These are phyloP conservation scores for Encarsia formosa DNA, from an alignment of 2,888 invertebrate genomes.

Conservation along the genomic window DNA sequence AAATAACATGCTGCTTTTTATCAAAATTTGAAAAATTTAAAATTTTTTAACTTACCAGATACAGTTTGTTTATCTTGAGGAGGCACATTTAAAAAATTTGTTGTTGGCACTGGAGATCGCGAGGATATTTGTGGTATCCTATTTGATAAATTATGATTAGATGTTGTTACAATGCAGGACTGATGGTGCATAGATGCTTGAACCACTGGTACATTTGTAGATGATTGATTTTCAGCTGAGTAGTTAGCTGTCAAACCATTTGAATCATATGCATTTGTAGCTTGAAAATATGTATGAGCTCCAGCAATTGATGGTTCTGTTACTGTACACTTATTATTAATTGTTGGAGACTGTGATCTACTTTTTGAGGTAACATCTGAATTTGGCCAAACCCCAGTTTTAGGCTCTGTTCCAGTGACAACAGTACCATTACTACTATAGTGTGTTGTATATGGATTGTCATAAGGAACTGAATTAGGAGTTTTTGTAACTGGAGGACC, in stretches of 20 bases:
- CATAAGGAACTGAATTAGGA: constrained; percentile 54
- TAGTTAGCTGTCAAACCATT: constrained; percentile 51
- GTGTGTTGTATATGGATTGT: constrained; percentile 66
- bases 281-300: constrained; percentile 61
- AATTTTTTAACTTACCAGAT: too few species aligned
- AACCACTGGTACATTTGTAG: constrained; percentile 38
- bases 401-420: constrained; percentile 41
- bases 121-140: constrained; percentile 58
- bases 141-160: constrained; percentile 58
- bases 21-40: too few species aligned
- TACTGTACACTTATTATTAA: constrained; percentile 44
- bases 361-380: too few species aligned
- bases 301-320: constrained; percentile 10
- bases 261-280: constrained; percentile 59
- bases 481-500: constrained; percentile 59
- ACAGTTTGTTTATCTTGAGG: constrained; percentile 27
- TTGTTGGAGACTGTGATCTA: constrained; percentile 50
- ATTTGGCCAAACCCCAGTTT: constrained; percentile 30
- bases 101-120: constrained; percentile 47
- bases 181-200: constrained; percentile 58
- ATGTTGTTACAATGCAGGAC: constrained; percentile 70
- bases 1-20: too few species aligned
- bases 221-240: constrained; percentile 50
- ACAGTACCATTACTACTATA: constrained; percentile 64
- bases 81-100: constrained; percentile 44